Conservation (phyloP, 2,888 invertebrate species). For the Augochlorella aurata region DNA sequence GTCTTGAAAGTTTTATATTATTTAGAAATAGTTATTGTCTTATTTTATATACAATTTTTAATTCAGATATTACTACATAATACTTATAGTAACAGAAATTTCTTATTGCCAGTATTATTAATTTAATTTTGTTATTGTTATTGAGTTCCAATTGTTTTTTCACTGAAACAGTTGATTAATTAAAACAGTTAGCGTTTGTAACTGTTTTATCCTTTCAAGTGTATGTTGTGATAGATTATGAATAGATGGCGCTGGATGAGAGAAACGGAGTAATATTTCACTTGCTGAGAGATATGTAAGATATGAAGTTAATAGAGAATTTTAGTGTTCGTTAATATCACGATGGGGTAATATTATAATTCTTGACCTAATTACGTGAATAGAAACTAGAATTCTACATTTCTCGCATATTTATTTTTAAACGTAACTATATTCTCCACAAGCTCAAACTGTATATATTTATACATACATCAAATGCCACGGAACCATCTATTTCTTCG, state of each 20-base stretch:
- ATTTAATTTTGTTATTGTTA: not conserved
- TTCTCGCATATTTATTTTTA: slow-evolving; percentile 58
- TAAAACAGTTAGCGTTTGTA: not conserved
- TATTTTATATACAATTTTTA: not conserved
- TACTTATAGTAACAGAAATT: not conserved
- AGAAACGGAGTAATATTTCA: slow-evolving; percentile 1
- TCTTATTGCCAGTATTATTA: not conserved
- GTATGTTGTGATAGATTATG: not conserved
- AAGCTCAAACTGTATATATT: slow-evolving; percentile 16
- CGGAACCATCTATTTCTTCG: slow-evolving; percentile 27
- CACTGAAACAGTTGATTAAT: not conserved
- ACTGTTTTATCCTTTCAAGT: not conserved
- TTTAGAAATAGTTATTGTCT: not conserved
- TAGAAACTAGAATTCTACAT: slow-evolving; percentile 38
- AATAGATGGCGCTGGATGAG: slow-evolving; percentile 19
- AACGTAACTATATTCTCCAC: slow-evolving; percentile 37
- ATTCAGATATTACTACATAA: not conserved
- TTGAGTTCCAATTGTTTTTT: not conserved
- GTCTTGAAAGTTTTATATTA: not conserved
- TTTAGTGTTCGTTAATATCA: not conserved
- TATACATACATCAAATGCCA: slow-evolving; percentile 17
- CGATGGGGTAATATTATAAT: slow-evolving; percentile 10
- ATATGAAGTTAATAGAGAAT: not conserved
- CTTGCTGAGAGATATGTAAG: not conserved
- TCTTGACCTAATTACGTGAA: slow-evolving; percentile 32